Evolutionary conservation across 2,113 vertebrate genomes (phyloP).

Genomic region (Agelaius phoeniceus): DNA sequence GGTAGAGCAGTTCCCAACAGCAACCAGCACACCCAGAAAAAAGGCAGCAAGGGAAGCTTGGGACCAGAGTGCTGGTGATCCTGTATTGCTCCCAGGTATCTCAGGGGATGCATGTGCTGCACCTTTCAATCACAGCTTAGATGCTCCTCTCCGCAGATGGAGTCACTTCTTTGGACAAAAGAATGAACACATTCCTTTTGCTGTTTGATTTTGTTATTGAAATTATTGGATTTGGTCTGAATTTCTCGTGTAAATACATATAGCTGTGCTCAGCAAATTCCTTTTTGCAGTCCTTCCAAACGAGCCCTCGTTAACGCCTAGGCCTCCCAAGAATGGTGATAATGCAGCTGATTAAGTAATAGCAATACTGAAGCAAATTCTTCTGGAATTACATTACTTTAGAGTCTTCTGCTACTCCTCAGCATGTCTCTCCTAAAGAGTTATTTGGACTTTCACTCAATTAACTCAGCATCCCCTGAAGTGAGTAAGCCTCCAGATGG

Average conservation of each 20-base stretch:
- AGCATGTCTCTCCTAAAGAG: neutral
- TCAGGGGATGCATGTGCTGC: neutral
- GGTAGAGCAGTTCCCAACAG: neutral
- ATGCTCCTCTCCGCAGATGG: neutral
- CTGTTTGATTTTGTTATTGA: neutral
- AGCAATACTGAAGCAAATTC: neutral
- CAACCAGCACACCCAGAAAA: neutral
- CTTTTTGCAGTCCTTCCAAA: neutral
- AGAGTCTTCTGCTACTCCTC: neutral
- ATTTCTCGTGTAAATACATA: neutral
- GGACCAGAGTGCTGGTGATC: neutral
- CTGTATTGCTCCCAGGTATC: neutral
- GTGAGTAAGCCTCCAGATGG: conserved; percentile 63
- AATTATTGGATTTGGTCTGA: neutral
- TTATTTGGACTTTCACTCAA: conserved; percentile 50
- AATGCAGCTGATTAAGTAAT: neutral
- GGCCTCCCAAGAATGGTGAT: neutral
- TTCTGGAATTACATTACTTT: neutral
- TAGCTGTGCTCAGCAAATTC: neutral
- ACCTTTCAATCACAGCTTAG: neutral
- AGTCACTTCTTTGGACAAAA: neutral
- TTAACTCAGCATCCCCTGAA: conserved; percentile 18
- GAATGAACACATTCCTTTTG: neutral
- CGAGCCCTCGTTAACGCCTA: neutral
- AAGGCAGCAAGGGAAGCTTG: neutral